phyloP scores from a whole-genome alignment of 2,113 vertebrate species.

The Carassius carassius region DNA sequence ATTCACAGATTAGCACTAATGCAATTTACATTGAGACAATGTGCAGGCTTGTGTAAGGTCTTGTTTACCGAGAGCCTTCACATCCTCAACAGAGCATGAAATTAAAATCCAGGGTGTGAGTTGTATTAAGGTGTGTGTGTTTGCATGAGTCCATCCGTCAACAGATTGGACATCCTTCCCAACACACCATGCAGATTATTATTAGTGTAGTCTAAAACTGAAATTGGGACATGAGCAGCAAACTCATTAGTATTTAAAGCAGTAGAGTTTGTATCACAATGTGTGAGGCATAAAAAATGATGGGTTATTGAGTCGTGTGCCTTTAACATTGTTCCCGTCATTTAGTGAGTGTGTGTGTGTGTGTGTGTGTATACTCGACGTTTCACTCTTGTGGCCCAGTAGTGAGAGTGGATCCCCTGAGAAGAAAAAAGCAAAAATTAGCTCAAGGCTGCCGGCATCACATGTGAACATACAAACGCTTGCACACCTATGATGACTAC shows the following conservation, averaged over 20 bases:
- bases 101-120: no score
- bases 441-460: neutral
- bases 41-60: no score
- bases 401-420: slow-evolving; percentile 61
- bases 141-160: no score
- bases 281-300: slow-evolving; percentile 45
- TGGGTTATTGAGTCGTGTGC: slow-evolving; percentile 62
- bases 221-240: slow-evolving; percentile 58
- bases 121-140: no score
- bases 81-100: no score
- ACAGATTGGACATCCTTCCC: no score
- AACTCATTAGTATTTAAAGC: slow-evolving; percentile 66
- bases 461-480: neutral
- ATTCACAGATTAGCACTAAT: no score
- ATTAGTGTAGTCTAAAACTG: slow-evolving; percentile 63
- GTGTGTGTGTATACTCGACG: slow-evolving; percentile 45
- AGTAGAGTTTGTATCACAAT: slow-evolving; percentile 67
- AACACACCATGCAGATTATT: neutral
- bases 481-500: slow-evolving; percentile 26
- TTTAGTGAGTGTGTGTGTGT: slow-evolving; percentile 42
- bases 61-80: no score
- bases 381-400: slow-evolving; percentile 66
- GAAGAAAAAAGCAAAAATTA: slow-evolving; percentile 2
- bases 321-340: slow-evolving; percentile 53
- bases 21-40: no score